Conservation (phyloP, 2,113 vertebrate species). For the Tichodroma muraria region DNA sequence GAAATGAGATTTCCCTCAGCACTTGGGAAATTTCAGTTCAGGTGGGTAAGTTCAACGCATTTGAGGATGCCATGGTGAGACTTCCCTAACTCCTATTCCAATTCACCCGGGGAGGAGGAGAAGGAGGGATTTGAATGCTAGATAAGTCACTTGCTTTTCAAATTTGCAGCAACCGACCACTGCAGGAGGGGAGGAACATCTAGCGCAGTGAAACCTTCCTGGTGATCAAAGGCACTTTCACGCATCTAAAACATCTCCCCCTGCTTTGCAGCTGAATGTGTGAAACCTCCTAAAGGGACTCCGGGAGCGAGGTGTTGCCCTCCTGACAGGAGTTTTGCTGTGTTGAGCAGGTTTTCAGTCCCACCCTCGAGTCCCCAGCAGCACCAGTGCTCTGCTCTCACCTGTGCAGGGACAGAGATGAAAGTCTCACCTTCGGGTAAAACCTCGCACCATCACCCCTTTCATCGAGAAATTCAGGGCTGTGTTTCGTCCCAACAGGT, state of each 20-base stretch:
- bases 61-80: rapidly evolving
- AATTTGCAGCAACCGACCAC: too few species aligned
- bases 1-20: too few species aligned
- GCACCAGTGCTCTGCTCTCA: rapidly evolving
- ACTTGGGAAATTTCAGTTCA: not conserved
- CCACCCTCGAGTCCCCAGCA: not conserved
- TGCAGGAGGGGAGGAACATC: not conserved
- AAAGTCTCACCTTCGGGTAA: rapidly evolving
- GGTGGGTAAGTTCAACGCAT: not conserved
- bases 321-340: not conserved
- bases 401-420: rapidly evolving
- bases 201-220: not conserved
- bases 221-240: not conserved
- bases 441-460: not conserved
- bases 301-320: not conserved
- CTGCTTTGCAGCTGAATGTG: not conserved
- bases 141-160: not conserved
- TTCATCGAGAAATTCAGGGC: not conserved
- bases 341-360: not conserved
- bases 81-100: not conserved
- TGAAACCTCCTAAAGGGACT: not conserved
- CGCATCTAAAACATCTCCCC: not conserved
- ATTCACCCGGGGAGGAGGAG: not conserved
- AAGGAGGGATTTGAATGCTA: not conserved
- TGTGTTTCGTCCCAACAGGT: rapidly evolving